Evolutionary conservation across 2,113 vertebrate species (phyloP).

Genomic region (Erinaceus europaeus): DNA sequence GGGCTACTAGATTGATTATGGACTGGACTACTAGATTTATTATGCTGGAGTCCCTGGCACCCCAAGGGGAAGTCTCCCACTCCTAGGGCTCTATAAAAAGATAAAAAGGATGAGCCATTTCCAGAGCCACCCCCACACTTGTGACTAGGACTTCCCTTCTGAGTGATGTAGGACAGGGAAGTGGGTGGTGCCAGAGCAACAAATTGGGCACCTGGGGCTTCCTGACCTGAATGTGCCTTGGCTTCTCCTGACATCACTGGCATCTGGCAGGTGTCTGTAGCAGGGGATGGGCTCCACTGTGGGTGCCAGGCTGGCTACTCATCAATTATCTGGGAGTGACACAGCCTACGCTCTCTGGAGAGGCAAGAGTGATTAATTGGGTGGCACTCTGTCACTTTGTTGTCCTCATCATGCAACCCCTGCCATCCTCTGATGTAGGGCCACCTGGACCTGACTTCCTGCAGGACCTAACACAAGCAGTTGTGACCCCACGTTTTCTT

Average conservation of each 20-base stretch:
- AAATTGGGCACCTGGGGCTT: neutral
- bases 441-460: neutral
- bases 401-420: neutral
- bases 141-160: neutral
- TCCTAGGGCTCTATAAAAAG: neutral
- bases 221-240: neutral
- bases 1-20: neutral
- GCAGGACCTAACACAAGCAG: neutral
- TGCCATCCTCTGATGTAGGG: neutral
- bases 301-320: neutral
- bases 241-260: slow-evolving; percentile 1
- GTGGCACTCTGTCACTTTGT: neutral
- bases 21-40: neutral
- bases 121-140: neutral
- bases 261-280: neutral
- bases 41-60: neutral
- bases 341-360: neutral
- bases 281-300: neutral
- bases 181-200: neutral
- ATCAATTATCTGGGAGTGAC: neutral
- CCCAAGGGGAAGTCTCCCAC: neutral
- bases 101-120: slow-evolving; percentile 33
- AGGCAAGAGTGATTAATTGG: neutral
- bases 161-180: slow-evolving; percentile 11
- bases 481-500: neutral